A percentile compares a stretch with the other conserved stretches of the same genome.
phyloP scores from a whole-genome alignment of 2,797 vertebrate species.

The Lacerta agilis region DNA sequence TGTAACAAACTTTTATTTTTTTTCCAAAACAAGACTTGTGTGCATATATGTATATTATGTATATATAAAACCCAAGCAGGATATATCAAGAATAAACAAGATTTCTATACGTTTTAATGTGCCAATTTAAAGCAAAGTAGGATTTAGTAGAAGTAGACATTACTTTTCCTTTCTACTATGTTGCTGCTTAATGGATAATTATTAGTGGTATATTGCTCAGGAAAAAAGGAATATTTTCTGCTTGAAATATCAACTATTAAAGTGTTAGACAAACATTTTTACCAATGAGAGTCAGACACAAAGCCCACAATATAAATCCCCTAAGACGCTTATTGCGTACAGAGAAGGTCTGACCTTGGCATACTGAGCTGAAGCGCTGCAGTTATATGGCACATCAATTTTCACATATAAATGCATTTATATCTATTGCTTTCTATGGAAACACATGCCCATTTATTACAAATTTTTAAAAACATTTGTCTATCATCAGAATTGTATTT shows the following conservation, averaged over 20 bases:
- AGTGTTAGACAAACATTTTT: constrained; percentile 48
- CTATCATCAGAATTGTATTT: constrained; percentile 50
- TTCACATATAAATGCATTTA: background rate
- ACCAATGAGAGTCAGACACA: constrained; percentile 45
- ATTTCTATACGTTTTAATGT: constrained; percentile 38
- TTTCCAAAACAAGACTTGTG: background rate
- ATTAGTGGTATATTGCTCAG: constrained; percentile 29
- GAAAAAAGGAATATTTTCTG: constrained; percentile 42
- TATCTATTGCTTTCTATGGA: constrained; percentile 8
- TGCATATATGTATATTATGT: too few relatives aligned
- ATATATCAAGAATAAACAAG: constrained; percentile 13
- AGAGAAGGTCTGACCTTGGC: constrained; percentile 54
- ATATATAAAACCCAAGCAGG: background rate
- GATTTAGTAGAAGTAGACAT: constrained; percentile 10
- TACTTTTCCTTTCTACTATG: background rate
- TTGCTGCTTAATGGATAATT: constrained; percentile 28
- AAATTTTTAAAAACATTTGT: constrained; percentile 49
- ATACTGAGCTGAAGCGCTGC: constrained; percentile 28
- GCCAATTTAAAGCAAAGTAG: background rate
- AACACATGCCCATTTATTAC: constrained; percentile 42
- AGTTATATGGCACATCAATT: constrained; percentile 18
- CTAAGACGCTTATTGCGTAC: constrained; percentile 45
- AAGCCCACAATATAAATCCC: constrained; percentile 38
- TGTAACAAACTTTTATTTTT: constrained; percentile 3
- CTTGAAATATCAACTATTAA: constrained; percentile 52